These are phyloP conservation scores for Rhingia rostrata DNA, from an alignment of 2,888 invertebrate genomes.

Conservation along the genomic window DNA sequence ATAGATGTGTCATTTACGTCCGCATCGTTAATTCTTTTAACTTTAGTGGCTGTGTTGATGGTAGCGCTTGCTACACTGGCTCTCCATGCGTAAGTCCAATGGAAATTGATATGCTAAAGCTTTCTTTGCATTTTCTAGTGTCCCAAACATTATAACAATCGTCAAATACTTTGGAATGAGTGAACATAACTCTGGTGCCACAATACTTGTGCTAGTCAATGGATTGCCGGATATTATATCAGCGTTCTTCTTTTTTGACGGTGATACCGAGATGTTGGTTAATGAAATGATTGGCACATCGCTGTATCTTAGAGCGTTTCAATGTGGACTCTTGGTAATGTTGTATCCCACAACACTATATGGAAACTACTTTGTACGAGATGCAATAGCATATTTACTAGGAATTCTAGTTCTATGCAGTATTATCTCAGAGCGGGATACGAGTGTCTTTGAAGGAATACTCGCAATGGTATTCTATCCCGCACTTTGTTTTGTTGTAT, in stretches of 20 bases:
- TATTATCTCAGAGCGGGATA: constrained; percentile 15
- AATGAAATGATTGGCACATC: constrained; percentile 56
- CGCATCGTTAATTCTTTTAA: constrained; percentile 17
- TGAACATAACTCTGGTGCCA: constrained; percentile 51
- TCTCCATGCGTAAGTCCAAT: constrained; percentile 23
- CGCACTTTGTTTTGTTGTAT: constrained; percentile 36
- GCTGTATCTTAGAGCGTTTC: constrained; percentile 48
- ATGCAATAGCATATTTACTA: constrained; percentile 18
- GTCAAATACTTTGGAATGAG: constrained; percentile 28
- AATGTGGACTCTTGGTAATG: constrained; percentile 35
- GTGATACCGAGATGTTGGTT: constrained; percentile 43
- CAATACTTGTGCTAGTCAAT: constrained; percentile 25
- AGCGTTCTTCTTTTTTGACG: constrained; percentile 38
- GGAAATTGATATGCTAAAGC: background rate
- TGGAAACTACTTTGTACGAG: constrained; percentile 42
- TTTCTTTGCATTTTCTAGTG: constrained; percentile 4
- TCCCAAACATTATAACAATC: constrained; percentile 38
- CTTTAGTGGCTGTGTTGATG: background rate
- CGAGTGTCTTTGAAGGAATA: constrained; percentile 40
- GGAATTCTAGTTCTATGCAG: constrained; percentile 15
- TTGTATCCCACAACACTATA: constrained; percentile 23
- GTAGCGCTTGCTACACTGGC: constrained; percentile 18
- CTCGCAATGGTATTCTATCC: constrained; percentile 50
- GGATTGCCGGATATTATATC: constrained; percentile 49
- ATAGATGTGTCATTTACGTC: constrained; percentile 11